Base-by-base conservation (phyloP, 2,888 invertebrate species). In the Oscheius onirici region DNA sequence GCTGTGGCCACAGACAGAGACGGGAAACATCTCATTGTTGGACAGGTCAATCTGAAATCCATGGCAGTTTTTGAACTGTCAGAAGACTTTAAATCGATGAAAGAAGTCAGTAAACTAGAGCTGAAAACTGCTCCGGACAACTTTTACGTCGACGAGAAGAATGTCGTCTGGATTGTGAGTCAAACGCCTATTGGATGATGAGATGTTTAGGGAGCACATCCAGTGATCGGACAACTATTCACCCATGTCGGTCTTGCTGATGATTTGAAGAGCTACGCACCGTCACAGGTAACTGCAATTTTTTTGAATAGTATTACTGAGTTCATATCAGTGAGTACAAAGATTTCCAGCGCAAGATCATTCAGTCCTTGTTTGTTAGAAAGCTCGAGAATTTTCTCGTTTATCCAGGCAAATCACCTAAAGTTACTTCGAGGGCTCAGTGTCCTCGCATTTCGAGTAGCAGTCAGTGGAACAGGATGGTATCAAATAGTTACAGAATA, bases 1-100 rank as follows among this genome's bases (percentile, higher is more conserved):
- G 81, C 80, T 46, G 75, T 81, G 43, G 72, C 66, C n/a, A 41
- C 77, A n/a, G 76, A 77, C 26, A 46, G 63, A 28, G 69, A 76
- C 28, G 49, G 34, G 8, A 76, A 72, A 49, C 70, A 69, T 24
- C 61, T 81, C 5, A 71, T 78, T 28, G 74, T 79, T 8, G 71
- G 79, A 0, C 70, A 73, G 15, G 69, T 76, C 15, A 74, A 75
- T 55, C 49, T 74, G 26, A 71, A 77, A 54, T 68, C 49, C 11
- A 74, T 81, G 15, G 68, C 65, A 15, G 71, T 77, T 3, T 79
- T 67, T 60, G 22, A 60, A 11, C 22, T 49, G 49, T 5, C 63
- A 10, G 43, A 60, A 22, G 72, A 66, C 41, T 72, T 72, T 26
- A 58, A 67, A 20, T 67, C 57, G 28, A 26, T 72, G 3, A 44